Evolutionary conservation across 1,140 invertebrate species (phyloP).

Genomic region (Danaus plexippus): DNA sequence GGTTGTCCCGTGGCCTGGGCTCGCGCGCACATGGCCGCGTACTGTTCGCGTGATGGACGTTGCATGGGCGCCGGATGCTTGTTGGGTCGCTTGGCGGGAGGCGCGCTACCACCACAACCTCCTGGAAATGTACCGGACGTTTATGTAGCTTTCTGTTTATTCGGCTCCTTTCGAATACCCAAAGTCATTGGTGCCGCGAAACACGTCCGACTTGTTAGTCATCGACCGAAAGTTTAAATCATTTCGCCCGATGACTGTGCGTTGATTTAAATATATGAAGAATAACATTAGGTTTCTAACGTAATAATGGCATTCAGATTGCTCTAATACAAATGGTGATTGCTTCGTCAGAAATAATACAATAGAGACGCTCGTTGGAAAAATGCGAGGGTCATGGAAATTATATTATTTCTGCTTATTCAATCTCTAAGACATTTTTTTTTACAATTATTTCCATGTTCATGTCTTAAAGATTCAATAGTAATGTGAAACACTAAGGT

Average conservation of each 20-base stretch:
- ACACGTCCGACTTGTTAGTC: too few species aligned
- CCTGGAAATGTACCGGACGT: slow-evolving; percentile 13
- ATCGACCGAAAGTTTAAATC: too few species aligned
- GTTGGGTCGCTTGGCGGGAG: slow-evolving; percentile 77
- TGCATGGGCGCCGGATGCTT: slow-evolving; percentile 80
- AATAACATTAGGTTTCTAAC: neutral
- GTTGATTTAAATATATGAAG: neutral
- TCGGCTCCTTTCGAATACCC: too few species aligned
- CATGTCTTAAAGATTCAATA: slow-evolving; percentile 1
- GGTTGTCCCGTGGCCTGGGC: slow-evolving; percentile 74
- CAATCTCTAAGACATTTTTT: too few species aligned
- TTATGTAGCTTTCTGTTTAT: too few species aligned
- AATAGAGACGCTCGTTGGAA: slow-evolving; percentile 3
- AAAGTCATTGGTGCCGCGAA: too few species aligned
- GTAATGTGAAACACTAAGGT: neutral
- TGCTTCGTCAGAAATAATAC: slow-evolving; percentile 5
- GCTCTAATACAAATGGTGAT: neutral
- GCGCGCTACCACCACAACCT: slow-evolving; percentile 36
- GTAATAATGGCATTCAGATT: too few species aligned
- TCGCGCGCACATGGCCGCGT: slow-evolving; percentile 76
- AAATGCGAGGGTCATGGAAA: neutral
- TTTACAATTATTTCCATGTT: neutral
- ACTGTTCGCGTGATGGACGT: slow-evolving; percentile 77
- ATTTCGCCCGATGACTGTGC: too few species aligned
- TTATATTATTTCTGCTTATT: slow-evolving; percentile 7